Conservation (phyloP, 1,140 invertebrate genomes). For the Cherax destructor region DNA sequence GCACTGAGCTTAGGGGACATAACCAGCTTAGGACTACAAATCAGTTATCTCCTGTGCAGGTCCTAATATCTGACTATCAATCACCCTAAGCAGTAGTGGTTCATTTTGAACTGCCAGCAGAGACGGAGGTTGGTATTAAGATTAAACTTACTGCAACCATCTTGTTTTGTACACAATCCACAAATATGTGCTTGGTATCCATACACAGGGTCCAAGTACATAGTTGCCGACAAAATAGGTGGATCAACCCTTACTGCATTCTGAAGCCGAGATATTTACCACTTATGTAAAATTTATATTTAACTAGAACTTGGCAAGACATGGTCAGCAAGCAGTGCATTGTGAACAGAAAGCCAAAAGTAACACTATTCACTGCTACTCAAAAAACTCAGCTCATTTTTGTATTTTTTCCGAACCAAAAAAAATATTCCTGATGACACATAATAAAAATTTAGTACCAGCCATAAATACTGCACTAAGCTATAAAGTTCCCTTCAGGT, state of each 20-base stretch:
- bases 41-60: neutral
- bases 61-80: neutral
- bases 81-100: conserved; percentile 33
- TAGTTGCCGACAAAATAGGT: neutral
- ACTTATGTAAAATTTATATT: neutral
- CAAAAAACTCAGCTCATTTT: neutral
- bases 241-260: neutral
- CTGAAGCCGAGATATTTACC: neutral
- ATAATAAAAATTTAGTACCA: neutral
- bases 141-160: neutral
- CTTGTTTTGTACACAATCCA: neutral
- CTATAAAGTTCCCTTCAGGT: neutral
- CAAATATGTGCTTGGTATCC: neutral
- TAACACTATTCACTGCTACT: neutral
- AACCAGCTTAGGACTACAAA: conserved; percentile 5
- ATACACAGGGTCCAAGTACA: neutral
- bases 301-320: neutral
- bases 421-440: neutral
- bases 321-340: neutral
- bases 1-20: conserved; percentile 50
- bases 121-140: neutral
- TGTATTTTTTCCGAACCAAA: neutral
- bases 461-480: neutral
- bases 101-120: conserved; percentile 24
- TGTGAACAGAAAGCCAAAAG: neutral